Base-by-base conservation (phyloP, 2,888 invertebrate genomes). In the Dryobota labecula region DNA sequence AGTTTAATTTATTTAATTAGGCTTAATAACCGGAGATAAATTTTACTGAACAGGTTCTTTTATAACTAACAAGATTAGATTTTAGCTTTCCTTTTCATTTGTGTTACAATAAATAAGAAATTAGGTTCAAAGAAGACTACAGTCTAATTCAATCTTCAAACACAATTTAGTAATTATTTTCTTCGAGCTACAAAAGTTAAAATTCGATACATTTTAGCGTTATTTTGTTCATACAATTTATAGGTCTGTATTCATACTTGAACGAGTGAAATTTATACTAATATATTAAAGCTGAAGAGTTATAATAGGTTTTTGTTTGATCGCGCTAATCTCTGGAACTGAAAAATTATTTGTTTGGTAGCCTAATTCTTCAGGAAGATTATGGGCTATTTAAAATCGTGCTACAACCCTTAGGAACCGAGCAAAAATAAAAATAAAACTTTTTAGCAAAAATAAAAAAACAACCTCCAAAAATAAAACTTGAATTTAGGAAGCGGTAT, bases 131-230 rank as follows among this genome's bases (percentile, higher is more conserved):
- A 33, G 13, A 71, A 66, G 13, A n/a, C 36, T 43, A 15, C 33
- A 41, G n/a, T 18, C 36, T 80, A 80, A 75, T 64, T 56, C 27
- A 36, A 74, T 75, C 38, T 68, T 60, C 47, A 47, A 67, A 67
- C 24, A 47, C 70, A 77, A 81, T 67, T 60, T 36, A 67, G 51
- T 71, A 71, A 78, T 77, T 71, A 77, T 47, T 64, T 77, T 53
- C 9, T n/a, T 67, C 27, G 30, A 36, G 38, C 30, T 47, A 11
- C 18, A 41, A 54, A 62, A 66, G 45, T 47, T 54, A 54, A 70
- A 54, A 66, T 70, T 58, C 38, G 43, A 45, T 54, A 43, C 18
- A 45, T 58, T 70, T 51, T 13, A 20, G 13, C 5, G 38, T 56
- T 51, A 69, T 51, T 81, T 70, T 63, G 20, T 56, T 56, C 7